Evolutionary conservation across 2,888 invertebrate genomes (phyloP), one percentile per base, ranked within the genome.

Genomic region (Rhagonycha fulva): DNA sequence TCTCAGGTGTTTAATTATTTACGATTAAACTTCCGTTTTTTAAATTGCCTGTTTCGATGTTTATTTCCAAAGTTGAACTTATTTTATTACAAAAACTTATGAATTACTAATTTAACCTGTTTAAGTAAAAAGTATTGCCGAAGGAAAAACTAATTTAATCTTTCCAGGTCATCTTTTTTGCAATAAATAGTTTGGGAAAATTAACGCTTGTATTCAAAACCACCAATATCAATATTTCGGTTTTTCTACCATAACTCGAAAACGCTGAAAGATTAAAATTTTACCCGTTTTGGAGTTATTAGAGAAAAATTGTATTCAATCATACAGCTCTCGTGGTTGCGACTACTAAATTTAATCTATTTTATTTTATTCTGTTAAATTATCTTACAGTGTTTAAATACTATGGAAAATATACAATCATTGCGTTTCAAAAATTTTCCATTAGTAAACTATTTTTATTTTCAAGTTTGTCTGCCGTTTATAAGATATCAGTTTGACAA

Each of bases 21-120:
- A 70, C 14, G 28, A 24, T 12, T 28, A 70, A 70, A 70, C 26
- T 62, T 28, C 70, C 62, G 47, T 47, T 70, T 70, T 70, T 70
- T 10, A 70, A 70, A 26, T 70, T 61, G 24, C 60, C 62, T 28
- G 63, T 61, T 68, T 60, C 62, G 68, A 71, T 62, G 61, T 60
- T 47, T 68, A 24, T 47, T 47, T 47, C 47, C 47, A 47, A 47
- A 47, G 12, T 47, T 47, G 5, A 47, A 47, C n/a, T 47, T 47
- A 47, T 66, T 62, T 66, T 66, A 66, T 24, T 66, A 66, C n/a
- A 47, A 47, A 47, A 47, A 47, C 47, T 47, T 47, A 47, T 47
- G 47, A 47, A 47, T 47, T n/a, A 47, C 47, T 47, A 47, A 47
- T 47, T 7, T n/a, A n/a, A 26, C 26, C 26, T 26, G 26, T 26